Evolutionary conservation across 1,140 invertebrate genomes (phyloP), one percentile per base, ranked within the genome.

Genomic region (Tetraneura akinire): DNA sequence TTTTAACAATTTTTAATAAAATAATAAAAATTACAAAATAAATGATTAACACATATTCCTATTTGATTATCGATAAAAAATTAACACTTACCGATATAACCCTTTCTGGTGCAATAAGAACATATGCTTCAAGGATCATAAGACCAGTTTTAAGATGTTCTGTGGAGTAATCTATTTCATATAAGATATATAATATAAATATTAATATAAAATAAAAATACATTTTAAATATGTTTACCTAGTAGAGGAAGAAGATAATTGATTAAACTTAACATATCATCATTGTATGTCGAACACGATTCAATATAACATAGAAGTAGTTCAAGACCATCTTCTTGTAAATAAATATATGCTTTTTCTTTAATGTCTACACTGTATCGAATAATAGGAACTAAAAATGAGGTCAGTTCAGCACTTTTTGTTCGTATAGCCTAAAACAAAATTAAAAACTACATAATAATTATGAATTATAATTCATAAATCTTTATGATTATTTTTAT

Each of bases 311-410:
- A 91, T 70, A 92, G 87, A 95, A 96, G 98, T 73, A 98, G 88
- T 83, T 95, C 92, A 47, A 98, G 87, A 0, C 94, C 95, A 87
- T 98, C 96, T 86, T 98, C 96, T 82, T 96, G 86, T 57, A 97
- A 88, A 86, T 97, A 97, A 53, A 97, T 91, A 85, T 96, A 92
- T 18, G 91, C 91, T 51, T 90, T 90, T 85, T 95, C 90, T 80
- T 90, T 90, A 0, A 93, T 87, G 84, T 96, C 92, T 2, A 94
- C 96, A 81, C 92, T 92, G 81, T 94, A 86, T 83, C 90, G 89
- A 80, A 98, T 92, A 42, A 95, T 91, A 80, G 89, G 90, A 71
- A 71, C 62, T 32, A 80, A n/a, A 11, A 81, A 81, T 71, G 64
- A n/a, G 3, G 64, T 70, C 4, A 80, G 18, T 45, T 70, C 78